Base-by-base conservation (phyloP, 2,113 vertebrate species). In the Rissa tridactyla region DNA sequence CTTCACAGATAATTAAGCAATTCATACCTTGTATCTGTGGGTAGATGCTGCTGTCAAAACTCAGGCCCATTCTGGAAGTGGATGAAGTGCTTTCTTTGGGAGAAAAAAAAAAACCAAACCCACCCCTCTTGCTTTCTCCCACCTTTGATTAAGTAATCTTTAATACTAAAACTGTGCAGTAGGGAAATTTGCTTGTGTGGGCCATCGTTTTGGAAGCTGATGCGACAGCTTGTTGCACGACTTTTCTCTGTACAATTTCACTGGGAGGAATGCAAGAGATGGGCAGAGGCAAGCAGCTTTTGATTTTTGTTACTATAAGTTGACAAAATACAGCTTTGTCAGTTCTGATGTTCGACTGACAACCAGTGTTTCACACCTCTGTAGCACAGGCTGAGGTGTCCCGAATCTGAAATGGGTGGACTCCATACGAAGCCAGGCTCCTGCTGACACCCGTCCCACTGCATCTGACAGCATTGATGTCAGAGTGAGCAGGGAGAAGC, bases 181-280 rank as follows among this genome's bases (percentile, higher is more conserved):
- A 78, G 81, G 86, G 79, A 86, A 51, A 62, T 82, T 87, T 94
- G 60, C 77, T 85, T 88, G 65, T 72, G 92, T 95, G 80, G 72
- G 88, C 92, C 68, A 65, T 61, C 79, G 75, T 34, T 84, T 88
- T 92, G 82, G 82, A 85, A 91, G 81, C 42, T 86, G 62, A 70
- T 70, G 68, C 6, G 87, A 91, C 94, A 95, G 91, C 94, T 85
- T 88, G 86, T 86, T 92, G 94, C 94, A 95, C 30, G 68, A 91
- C 78, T 90, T 38, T 38, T 44, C 77, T 51, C 75, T 79, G 10
- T 62, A 30, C 0, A 1, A 4, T 54, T 84, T 88, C 66, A 44
- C 19, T 6, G 54, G 62, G 46, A 88, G 17, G 52, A 89, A 62
- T 36, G 49, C 26, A 60, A 57, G 55, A 77, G 32, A 88, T 38